Evolutionary conservation across 1,140 invertebrate species (phyloP).

Genomic region (Ectropis grisescens): DNA sequence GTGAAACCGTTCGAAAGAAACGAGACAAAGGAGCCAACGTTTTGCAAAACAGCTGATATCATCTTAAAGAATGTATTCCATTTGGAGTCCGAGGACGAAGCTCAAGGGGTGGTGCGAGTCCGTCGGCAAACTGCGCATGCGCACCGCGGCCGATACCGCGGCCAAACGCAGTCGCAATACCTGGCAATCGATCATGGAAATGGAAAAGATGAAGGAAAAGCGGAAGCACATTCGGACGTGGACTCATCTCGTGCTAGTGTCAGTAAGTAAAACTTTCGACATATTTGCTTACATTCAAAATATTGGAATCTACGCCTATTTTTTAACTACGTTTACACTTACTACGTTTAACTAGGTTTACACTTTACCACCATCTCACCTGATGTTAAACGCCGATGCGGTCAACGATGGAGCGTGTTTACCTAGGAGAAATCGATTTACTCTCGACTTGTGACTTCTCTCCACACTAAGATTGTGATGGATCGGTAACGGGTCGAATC

Average conservation of each 20-base stretch:
- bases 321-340: too few species aligned
- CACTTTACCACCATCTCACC: background rate
- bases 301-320: too few species aligned
- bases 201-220: conserved; percentile 76
- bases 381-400: too few species aligned
- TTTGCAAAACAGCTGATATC: conserved; percentile 22
- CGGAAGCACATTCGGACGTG: conserved; percentile 81
- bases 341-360: too few species aligned
- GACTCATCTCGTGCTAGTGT: conserved; percentile 81
- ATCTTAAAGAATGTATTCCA: conserved; percentile 7
- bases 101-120: conserved; percentile 13
- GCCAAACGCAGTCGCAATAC: conserved; percentile 88
- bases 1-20: conserved; percentile 8
- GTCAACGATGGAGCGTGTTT: too few species aligned
- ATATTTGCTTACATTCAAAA: background rate
- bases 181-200: conserved; percentile 72
- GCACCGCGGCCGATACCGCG: conserved; percentile 63
- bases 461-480: background rate
- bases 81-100: conserved; percentile 6
- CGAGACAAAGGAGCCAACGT: conserved; percentile 7
- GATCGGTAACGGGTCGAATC: too few species aligned
- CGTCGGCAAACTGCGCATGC: conserved; percentile 24
- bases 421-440: too few species aligned
- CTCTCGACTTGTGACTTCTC: background rate
- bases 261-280: conserved; percentile 72